A percentile compares a stretch with the other conserved stretches of the same genome.
phyloP scores from a whole-genome alignment of 64 coral and sea anemone genomes.

The Cladopsammia gracilis region DNA sequence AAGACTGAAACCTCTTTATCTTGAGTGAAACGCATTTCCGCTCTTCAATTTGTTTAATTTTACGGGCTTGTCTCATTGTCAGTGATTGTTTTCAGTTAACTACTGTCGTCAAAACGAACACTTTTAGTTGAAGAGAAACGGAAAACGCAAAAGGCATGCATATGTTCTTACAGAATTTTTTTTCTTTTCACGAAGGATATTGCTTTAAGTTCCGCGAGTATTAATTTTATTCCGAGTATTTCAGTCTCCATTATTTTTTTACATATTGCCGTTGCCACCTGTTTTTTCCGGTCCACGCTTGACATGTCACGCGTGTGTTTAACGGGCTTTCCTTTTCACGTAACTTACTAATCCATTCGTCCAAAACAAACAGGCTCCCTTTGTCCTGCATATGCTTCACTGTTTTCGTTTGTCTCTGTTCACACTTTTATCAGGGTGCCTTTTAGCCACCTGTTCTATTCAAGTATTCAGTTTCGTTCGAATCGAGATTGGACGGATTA shows the following conservation, averaged over 20 bases:
- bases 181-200: background rate
- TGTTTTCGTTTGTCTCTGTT: conserved; percentile 11
- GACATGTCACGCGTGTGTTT: background rate
- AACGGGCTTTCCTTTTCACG: background rate
- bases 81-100: background rate
- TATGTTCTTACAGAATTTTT: background rate
- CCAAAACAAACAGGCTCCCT: conserved; percentile 23
- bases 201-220: background rate
- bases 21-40: background rate
- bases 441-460: conserved; percentile 10
- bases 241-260: background rate
- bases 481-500: background rate
- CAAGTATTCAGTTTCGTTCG: background rate
- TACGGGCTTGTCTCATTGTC: background rate
- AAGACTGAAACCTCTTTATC: background rate
- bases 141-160: background rate
- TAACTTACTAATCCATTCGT: conserved; percentile 9
- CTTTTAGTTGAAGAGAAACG: background rate
- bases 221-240: background rate
- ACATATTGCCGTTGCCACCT: background rate
- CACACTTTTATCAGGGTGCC: conserved; percentile 3
- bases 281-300: background rate
- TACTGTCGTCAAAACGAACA: background rate
- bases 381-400: conserved; percentile 12
- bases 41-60: background rate